These are phyloP conservation scores for Drosophila bocki DNA, from an alignment of 1,140 invertebrate genomes.

Conservation along the genomic window DNA sequence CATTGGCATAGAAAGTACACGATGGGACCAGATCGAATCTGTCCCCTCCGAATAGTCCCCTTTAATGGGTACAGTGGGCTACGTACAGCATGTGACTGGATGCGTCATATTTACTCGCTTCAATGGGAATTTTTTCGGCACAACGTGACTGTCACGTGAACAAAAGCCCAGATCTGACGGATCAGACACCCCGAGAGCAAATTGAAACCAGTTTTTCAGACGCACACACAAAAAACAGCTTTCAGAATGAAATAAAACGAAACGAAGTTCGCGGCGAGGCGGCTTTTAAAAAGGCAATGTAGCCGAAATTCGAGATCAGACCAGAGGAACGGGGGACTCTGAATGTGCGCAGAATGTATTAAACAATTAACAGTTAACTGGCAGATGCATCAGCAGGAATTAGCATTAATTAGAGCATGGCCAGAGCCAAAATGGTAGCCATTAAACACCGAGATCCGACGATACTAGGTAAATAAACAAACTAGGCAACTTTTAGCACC, in stretches of 20 bases:
- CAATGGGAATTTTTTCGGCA: constrained; percentile 22
- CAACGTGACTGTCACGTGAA: constrained; percentile 77
- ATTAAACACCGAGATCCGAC: constrained; percentile 15
- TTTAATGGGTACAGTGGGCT: constrained; percentile 28
- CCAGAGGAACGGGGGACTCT: background rate
- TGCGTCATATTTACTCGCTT: background rate
- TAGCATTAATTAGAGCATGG: constrained; percentile 73
- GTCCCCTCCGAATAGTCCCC: constrained; percentile 12
- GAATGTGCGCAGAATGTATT: constrained; percentile 26
- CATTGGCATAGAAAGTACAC: constrained; percentile 63
- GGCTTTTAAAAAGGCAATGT: constrained; percentile 28
- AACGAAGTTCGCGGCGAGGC: constrained; percentile 29
- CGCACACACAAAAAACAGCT: constrained; percentile 4
- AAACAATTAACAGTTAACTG: constrained; percentile 56
- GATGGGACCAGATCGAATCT: constrained; percentile 23
- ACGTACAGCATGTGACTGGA: constrained; percentile 44
- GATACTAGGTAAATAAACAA: constrained; percentile 44
- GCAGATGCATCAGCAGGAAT: constrained; percentile 49
- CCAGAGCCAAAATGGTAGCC: constrained; percentile 25
- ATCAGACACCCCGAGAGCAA: constrained; percentile 29
- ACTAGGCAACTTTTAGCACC: constrained; percentile 54
- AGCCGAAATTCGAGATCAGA: constrained; percentile 43
- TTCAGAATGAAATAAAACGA: constrained; percentile 26
- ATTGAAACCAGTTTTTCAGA: constrained; percentile 47
- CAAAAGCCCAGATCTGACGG: constrained; percentile 1